Evolutionary conservation across 2,113 vertebrate species (phyloP), one percentile per base, ranked within the genome.

Genomic region (Megaleporinus macrocephalus): DNA sequence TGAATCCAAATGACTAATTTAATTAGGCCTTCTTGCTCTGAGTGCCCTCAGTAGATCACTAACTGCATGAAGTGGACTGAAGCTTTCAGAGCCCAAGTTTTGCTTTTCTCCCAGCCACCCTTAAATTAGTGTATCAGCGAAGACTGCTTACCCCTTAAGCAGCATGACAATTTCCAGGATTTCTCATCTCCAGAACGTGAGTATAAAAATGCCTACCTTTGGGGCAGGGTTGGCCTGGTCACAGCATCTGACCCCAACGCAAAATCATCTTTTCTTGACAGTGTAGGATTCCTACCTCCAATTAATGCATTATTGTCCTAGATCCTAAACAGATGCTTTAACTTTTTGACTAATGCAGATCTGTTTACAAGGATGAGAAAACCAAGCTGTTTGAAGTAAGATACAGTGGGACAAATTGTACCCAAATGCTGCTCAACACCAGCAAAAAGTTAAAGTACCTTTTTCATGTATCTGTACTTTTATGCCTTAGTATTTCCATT

Each of bases 1-100:
- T 92, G 88, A 93, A 90, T 88, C 84, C 85, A 90, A 87, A 91
- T 86, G 91, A 93, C 92, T 91, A 90, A 91, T 92, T 90, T 91
- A 89, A 93, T 93, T 89, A 93, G 85, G 61, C 24, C 91, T 87
- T 88, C 81, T 78, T 90, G 88, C 87, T 89, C 86, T 88, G 87
- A 89, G 87, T 63, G 84, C 66, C 86, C 84, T 89, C 78, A 86
- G 88, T 89, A 84, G 85, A 89, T 89, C 88, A 87, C 82, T 71
- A 18, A 81, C 73, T 84, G 76, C 72, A 80, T 57, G 33, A 69
- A 53, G 79, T 87, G 81, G 88, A 87, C 47, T 65, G 24, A n/a
- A 22, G 18, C 29, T 76, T 72, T 72, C 18, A 49, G 55, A 81
- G 78, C 79, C 82, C 24, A 51, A 72, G 44, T 72, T 14, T 63